Conservation (phyloP, 2,797 vertebrate genomes). For the Trematomus bernacchii region DNA sequence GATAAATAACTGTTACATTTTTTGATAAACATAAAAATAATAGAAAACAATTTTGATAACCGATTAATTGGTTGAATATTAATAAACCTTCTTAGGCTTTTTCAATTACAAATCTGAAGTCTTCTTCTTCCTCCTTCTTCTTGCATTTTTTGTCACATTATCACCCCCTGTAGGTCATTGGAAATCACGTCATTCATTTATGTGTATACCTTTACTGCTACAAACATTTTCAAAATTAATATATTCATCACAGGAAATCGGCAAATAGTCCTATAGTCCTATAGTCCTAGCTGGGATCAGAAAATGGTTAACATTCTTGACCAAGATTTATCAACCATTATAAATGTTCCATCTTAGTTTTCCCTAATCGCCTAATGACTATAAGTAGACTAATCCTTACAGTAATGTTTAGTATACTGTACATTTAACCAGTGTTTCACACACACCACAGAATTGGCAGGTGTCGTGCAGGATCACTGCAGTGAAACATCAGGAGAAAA, state of each 20-base stretch:
- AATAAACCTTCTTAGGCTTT: background rate
- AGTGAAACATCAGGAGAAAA: slow-evolving; percentile 20
- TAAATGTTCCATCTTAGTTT: background rate
- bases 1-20: background rate
- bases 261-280: background rate
- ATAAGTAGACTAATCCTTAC: background rate
- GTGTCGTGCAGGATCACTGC: slow-evolving; percentile 26
- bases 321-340: background rate
- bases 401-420: background rate
- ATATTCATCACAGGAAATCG: background rate
- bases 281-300: background rate
- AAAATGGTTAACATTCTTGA: background rate
- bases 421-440: slow-evolving; percentile 18
- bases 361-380: background rate
- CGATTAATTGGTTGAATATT: background rate
- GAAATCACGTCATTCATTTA: background rate
- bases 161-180: background rate
- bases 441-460: slow-evolving; percentile 32
- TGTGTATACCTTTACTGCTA: background rate
- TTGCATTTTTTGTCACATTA: background rate
- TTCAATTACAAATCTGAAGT: background rate
- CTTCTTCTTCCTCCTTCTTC: too few relatives aligned
- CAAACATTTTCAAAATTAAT: background rate
- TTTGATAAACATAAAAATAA: background rate
- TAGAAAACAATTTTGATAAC: background rate